phyloP scores from a whole-genome alignment of 1,140 invertebrate genomes.

The Bicyclus anynana region DNA sequence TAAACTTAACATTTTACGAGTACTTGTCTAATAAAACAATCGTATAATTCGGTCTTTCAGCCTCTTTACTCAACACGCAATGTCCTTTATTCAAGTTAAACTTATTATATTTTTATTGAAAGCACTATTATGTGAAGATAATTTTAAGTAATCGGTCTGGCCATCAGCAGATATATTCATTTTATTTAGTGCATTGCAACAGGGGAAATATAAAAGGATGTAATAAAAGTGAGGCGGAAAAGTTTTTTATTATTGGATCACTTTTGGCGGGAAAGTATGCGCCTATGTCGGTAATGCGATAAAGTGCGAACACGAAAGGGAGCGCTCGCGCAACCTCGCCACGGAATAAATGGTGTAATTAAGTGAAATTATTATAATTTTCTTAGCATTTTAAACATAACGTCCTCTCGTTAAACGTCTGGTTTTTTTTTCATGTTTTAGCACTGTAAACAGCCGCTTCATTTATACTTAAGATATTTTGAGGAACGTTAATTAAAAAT shows the following conservation, averaged over 20 bases:
- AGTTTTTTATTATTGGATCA: background rate
- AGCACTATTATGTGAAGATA: conserved; percentile 4
- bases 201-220: background rate
- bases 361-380: conserved; percentile 75
- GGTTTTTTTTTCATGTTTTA: conserved; percentile 13
- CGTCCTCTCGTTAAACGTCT: conserved; percentile 28
- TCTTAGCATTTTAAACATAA: conserved; percentile 64
- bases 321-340: conserved; percentile 49
- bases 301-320: conserved; percentile 42
- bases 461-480: conserved; percentile 20
- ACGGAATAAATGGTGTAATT: conserved; percentile 70
- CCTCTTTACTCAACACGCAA: conserved; percentile 18
- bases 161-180: conserved; percentile 3
- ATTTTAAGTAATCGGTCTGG: conserved; percentile 11
- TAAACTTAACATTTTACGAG: conserved; percentile 54
- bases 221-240: background rate
- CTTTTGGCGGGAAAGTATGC: background rate
- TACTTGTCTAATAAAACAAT: conserved; percentile 68
- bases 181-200: background rate
- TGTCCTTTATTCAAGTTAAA: conserved; percentile 10
- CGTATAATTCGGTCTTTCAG: conserved; percentile 44
- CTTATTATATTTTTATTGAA: conserved; percentile 10
- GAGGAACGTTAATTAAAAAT: conserved; percentile 1
- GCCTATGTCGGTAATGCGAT: conserved; percentile 26
- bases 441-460: conserved; percentile 14